A percentile compares a stretch with the other conserved stretches of the same genome.
Conservation (phyloP, 2,888 invertebrate genomes). For the Nycteola revayana region DNA sequence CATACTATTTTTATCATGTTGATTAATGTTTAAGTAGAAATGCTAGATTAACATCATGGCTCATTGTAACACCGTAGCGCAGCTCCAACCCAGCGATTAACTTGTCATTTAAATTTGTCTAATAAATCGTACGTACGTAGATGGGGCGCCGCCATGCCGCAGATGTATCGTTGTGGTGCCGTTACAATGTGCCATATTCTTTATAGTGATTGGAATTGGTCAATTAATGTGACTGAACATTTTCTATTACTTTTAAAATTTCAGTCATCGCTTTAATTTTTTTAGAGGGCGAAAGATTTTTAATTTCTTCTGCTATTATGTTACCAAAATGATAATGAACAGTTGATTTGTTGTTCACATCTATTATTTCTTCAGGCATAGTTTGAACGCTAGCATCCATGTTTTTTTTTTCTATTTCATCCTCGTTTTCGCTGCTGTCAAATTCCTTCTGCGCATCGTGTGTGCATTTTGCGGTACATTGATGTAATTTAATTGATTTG, state of each 20-base stretch:
- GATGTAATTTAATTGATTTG: conserved; percentile 2
- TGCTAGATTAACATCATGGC: no score
- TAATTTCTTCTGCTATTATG: conserved; percentile 7
- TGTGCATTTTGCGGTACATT: conserved; percentile 3
- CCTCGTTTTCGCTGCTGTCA: conserved; percentile 3
- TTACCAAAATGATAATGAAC: conserved; percentile 6
- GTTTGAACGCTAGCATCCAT: conserved; percentile 1
- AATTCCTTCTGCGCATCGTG: conserved; percentile 3
- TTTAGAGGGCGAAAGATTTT: conserved; percentile 3
- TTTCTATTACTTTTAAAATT: conserved; percentile 6
- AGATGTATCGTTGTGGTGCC: no score
- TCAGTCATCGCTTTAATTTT: conserved; percentile 3
- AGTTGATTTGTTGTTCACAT: conserved; percentile 3
- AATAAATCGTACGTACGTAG: no score
- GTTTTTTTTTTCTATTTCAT: conserved; percentile 3
- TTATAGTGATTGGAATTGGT: not conserved
- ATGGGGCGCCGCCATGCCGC: no score
- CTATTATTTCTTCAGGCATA: not conserved
- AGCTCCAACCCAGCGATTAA: no score
- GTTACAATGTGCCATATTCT: no score
- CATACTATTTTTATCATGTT: no score
- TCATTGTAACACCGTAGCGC: no score
- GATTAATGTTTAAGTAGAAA: no score
- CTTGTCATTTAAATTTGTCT: no score
- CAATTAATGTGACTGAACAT: conserved; percentile 3